phyloP scores from a whole-genome alignment of 2,797 vertebrate genomes.

The Erpetoichthys calabaricus region DNA sequence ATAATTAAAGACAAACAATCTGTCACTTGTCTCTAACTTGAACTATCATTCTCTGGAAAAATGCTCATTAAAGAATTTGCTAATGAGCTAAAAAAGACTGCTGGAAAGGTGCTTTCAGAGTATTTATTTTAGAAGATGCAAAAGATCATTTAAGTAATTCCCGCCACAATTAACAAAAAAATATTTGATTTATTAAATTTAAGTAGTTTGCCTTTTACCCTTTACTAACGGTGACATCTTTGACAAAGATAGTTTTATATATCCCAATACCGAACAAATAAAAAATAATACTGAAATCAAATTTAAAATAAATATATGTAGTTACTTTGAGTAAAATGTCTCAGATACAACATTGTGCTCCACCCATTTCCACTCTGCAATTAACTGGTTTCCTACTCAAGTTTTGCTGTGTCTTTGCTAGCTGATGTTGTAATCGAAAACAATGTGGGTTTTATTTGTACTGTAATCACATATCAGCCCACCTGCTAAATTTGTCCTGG shows the following conservation, averaged over 20 bases:
- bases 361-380: too few relatives aligned
- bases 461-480: too few relatives aligned
- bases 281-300: too few relatives aligned
- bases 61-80: slow-evolving; percentile 68
- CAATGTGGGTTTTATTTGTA: too few relatives aligned
- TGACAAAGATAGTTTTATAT: neutral
- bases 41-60: slow-evolving; percentile 63
- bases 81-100: slow-evolving; percentile 77
- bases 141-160: slow-evolving; percentile 49
- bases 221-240: slow-evolving; percentile 2
- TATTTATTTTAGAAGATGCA: slow-evolving; percentile 44
- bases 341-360: too few relatives aligned
- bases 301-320: too few relatives aligned
- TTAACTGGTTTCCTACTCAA: too few relatives aligned
- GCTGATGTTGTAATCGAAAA: too few relatives aligned
- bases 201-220: slow-evolving; percentile 14
- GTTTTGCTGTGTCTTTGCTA: too few relatives aligned
- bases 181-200: slow-evolving; percentile 4
- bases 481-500: too few relatives aligned
- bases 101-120: slow-evolving; percentile 40
- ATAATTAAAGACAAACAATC: slow-evolving; percentile 80
- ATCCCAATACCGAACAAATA: too few relatives aligned
- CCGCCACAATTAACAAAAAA: slow-evolving; percentile 60
- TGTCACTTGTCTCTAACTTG: slow-evolving; percentile 70
- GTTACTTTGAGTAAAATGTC: too few relatives aligned